Evolutionary conservation across 37 sponge, comb jelly and placozoan genomes (phyloP), one percentile per base, ranked within the genome.

Genomic region (Aphrocallistes beatrix): DNA sequence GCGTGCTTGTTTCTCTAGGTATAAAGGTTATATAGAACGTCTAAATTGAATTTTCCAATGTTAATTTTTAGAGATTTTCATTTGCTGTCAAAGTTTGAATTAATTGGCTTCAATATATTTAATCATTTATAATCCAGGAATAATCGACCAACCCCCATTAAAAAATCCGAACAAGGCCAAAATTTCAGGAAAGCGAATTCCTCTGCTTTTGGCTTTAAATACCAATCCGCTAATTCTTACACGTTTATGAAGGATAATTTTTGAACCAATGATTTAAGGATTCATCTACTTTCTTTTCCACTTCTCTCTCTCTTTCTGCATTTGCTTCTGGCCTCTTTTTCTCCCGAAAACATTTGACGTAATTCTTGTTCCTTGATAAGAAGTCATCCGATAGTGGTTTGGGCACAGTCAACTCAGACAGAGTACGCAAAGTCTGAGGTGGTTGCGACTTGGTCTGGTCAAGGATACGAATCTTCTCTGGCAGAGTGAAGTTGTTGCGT

Each of bases 141-240:
- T n/a, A n/a, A n/a, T n/a, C n/a, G n/a, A n/a, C n/a, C n/a, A n/a
- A n/a, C n/a, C n/a, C n/a, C n/a, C n/a, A n/a, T n/a, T n/a, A n/a
- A n/a, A n/a, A n/a, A n/a, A n/a, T n/a, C n/a, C n/a, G n/a, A n/a
- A n/a, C n/a, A n/a, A n/a, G n/a, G n/a, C n/a, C n/a, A n/a, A n/a
- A n/a, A n/a, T n/a, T n/a, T n/a, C n/a, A n/a, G n/a, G n/a, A n/a
- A n/a, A n/a, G n/a, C n/a, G n/a, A n/a, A n/a, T n/a, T n/a, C n/a
- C n/a, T n/a, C n/a, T n/a, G n/a, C n/a, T n/a, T 39, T 84, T 47
- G 37, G 49, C 32, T 48, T 84, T 38, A 6, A 84, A 40, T 40
- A 84, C 47, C 49, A 39, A 38, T 17, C 84, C 84, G n/a, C 47
- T 39, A 84, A 84, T 84, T 40, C 84, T 84, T 17, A 39, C 49